Evolutionary conservation across 2,797 vertebrate species (phyloP), one percentile per base, ranked within the genome.

Genomic region (Salarias fasciatus): DNA sequence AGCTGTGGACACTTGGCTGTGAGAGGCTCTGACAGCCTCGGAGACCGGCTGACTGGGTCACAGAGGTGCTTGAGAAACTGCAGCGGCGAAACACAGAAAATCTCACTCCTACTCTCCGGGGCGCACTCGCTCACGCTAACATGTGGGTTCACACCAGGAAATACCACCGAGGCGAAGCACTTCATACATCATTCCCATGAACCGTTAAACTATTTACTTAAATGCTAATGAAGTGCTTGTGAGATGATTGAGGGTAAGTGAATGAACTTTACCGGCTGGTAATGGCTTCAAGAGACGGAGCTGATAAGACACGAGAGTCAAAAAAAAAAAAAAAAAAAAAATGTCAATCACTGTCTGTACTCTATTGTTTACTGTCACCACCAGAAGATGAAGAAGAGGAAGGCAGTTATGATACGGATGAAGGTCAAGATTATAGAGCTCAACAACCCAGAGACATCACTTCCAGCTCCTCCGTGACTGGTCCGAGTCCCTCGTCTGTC

Each of bases 401-500:
- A 3, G 93, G 88, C 15, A 94, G 94, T 85, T 95, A 93, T 0
- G 95, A 96, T 75, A 96, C 94, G 0, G 95, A 96, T 54, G 94
- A 95, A 11, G 89, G 86, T 54, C 92, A 89, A 58, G 91, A 92
- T 53, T 84, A 93, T 79, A 74, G 85, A 84, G 67, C 86, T 50
- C 42, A 83, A 3, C 67, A 66, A 0, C 72, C 75, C 18, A 92
- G 90, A 71, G 94, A 95, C 12, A n/a, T 91, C 2, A 91, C 90
- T 30, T 86, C 91, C 43, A 73, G 90, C 0, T 54, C 91, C n/a
- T 82, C 93, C 0, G 14, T 94, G 75, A 92, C 93, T 33, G 95
- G 94, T 8, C 96, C 97, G 2, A 97, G 96, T 4, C 96, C 96
- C 0, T 98, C 96, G 4, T 98, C 96, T 0, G 90, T 99, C 68